phyloP scores from a whole-genome alignment of 2,113 vertebrate genomes.

The Fregata magnificens region DNA sequence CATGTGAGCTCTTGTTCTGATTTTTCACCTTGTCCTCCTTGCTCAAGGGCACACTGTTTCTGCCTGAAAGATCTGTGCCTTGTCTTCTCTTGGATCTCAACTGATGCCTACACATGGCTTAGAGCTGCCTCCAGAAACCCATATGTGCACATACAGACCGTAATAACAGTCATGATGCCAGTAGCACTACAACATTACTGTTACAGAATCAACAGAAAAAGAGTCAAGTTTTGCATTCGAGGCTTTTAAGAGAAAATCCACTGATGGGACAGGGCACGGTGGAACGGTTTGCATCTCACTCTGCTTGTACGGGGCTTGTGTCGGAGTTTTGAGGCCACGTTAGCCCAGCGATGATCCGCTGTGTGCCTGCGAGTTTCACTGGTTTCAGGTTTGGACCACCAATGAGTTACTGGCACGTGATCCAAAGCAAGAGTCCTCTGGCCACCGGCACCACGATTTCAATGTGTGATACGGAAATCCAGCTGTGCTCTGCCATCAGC shows the following conservation, averaged over 20 bases:
- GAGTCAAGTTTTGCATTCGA: neutral
- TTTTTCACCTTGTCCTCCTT: neutral
- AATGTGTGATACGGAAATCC: rapidly evolving
- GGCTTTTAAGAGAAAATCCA: neutral
- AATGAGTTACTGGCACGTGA: rapidly evolving
- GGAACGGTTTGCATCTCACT: rapidly evolving
- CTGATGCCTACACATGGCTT: neutral
- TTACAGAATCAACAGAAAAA: neutral
- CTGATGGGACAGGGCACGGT: rapidly evolving
- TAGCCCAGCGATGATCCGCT: rapidly evolving
- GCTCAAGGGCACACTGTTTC: neutral
- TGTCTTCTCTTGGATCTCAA: neutral
- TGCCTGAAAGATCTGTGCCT: neutral
- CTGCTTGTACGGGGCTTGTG: rapidly evolving
- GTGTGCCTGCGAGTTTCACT: rapidly evolving
- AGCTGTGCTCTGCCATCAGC: neutral
- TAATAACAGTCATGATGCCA: neutral
- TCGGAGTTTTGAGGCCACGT: rapidly evolving
- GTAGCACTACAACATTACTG: neutral
- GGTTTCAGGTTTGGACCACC: neutral
- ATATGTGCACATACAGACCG: neutral
- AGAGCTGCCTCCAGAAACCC: constrained; percentile 25
- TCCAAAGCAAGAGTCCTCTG: neutral
- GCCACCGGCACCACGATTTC: neutral
- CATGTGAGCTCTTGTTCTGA: rapidly evolving